phyloP scores from a whole-genome alignment of 2,888 invertebrate species.

The Reticulitermes lucifugus region DNA sequence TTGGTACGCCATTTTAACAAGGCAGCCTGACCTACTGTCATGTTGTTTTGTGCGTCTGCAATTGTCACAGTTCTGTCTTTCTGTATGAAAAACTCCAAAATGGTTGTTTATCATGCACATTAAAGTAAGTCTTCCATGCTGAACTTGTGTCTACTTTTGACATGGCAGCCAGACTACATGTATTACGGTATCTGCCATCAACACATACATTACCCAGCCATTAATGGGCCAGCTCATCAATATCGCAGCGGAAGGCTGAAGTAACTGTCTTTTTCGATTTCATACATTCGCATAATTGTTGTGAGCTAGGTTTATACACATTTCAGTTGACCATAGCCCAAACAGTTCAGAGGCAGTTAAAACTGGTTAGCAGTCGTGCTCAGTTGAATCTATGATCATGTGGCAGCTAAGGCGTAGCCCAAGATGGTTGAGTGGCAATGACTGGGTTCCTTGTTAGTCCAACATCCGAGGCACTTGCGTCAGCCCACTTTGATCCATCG shows the following conservation, averaged over 20 bases:
- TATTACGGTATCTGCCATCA: neutral
- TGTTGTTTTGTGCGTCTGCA: conserved; percentile 35
- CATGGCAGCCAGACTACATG: neutral
- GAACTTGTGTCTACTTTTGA: conserved; percentile 4
- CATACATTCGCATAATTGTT: neutral
- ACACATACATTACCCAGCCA: neutral
- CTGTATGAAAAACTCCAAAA: conserved; percentile 17
- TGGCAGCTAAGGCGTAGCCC: conserved; percentile 42
- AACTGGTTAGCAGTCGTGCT: conserved; percentile 21
- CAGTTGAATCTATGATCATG: conserved; percentile 15
- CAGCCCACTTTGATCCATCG: conserved; percentile 72
- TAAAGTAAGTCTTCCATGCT: neutral
- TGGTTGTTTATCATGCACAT: conserved; percentile 7
- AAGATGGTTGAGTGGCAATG: conserved; percentile 16
- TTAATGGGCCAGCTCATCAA: neutral
- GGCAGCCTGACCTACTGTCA: neutral
- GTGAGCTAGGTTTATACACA: conserved; percentile 11
- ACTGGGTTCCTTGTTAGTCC: conserved; percentile 24
- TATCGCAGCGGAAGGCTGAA: too few species aligned
- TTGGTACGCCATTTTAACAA: neutral
- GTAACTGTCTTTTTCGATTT: neutral
- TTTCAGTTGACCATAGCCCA: neutral
- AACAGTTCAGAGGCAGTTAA: conserved; percentile 20
- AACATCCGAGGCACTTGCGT: conserved; percentile 50
- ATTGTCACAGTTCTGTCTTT: conserved; percentile 18